Conservation (phyloP, 2,888 invertebrate genomes). For the Lepidochrysops patricia region DNA sequence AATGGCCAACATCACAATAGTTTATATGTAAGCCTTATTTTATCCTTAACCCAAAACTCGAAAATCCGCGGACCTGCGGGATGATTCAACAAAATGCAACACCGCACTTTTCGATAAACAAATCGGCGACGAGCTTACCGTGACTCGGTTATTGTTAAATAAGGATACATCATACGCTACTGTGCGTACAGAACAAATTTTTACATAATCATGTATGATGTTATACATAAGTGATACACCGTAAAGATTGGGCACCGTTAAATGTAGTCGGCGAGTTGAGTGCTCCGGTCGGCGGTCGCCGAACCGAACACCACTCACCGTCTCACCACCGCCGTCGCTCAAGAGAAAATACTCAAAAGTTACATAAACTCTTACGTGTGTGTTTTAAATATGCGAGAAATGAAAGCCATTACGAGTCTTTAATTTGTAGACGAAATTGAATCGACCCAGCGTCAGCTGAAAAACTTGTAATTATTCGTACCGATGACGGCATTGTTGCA, state of each 20-base stretch:
- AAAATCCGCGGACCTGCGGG: neutral
- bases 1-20: constrained; percentile 1
- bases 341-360: constrained; percentile 19
- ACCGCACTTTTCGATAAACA: neutral
- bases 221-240: constrained; percentile 34
- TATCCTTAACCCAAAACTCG: neutral
- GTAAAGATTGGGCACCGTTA: constrained; percentile 54
- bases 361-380: constrained; percentile 16
- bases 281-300: constrained; percentile 67
- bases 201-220: constrained; percentile 14
- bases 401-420: neutral
- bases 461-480: neutral
- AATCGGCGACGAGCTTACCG: neutral
- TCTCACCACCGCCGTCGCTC: neutral
- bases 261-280: constrained; percentile 62
- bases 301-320: constrained; percentile 27
- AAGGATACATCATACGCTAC: neutral
- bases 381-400: constrained; percentile 5
- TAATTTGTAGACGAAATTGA: neutral
- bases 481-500: constrained; percentile 2
- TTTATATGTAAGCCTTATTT: constrained; percentile 5
- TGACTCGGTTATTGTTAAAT: neutral
- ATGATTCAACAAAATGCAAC: neutral
- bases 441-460: neutral
- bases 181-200: neutral